These are phyloP conservation scores for Sinocyclocheilus anshuiensis DNA, from an alignment of 2,113 vertebrate species.

Conservation along the genomic window DNA sequence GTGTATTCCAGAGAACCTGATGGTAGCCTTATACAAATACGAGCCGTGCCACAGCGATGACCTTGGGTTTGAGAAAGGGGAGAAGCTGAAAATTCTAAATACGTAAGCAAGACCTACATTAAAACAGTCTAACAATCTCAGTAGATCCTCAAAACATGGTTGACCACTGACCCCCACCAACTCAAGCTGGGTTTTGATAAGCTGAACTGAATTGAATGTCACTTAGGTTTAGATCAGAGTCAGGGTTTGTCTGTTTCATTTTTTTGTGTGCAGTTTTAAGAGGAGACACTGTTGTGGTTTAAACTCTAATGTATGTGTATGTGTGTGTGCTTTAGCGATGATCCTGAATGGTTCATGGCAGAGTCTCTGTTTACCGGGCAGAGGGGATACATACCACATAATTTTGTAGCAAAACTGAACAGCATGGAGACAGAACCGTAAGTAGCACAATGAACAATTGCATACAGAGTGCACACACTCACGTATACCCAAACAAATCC, in stretches of 20 bases:
- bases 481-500: too few species aligned
- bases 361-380: slow-evolving; percentile 89
- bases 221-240: too few species aligned
- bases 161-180: too few species aligned
- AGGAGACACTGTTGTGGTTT: neutral
- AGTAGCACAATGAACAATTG: slow-evolving; percentile 66
- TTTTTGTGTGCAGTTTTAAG: neutral
- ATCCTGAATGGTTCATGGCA: slow-evolving; percentile 92
- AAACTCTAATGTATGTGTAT: neutral
- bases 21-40: slow-evolving; percentile 86
- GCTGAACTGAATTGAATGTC: neutral
- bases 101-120: slow-evolving; percentile 74
- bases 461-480: too few species aligned
- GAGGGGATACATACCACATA: slow-evolving; percentile 87
- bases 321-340: slow-evolving; percentile 65
- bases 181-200: neutral
- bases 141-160: neutral
- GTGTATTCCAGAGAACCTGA: slow-evolving; percentile 82
- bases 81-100: slow-evolving; percentile 87
- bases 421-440: slow-evolving; percentile 90
- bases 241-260: neutral
- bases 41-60: slow-evolving; percentile 87
- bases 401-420: slow-evolving; percentile 87
- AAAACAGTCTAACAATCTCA: too few species aligned
- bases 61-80: slow-evolving; percentile 87